Percentiles rank a stretch among this genome's conserved stretches.
Conservation (phyloP, 35 echinoderm and acorn worm species). For the Ptychodera flava region DNA sequence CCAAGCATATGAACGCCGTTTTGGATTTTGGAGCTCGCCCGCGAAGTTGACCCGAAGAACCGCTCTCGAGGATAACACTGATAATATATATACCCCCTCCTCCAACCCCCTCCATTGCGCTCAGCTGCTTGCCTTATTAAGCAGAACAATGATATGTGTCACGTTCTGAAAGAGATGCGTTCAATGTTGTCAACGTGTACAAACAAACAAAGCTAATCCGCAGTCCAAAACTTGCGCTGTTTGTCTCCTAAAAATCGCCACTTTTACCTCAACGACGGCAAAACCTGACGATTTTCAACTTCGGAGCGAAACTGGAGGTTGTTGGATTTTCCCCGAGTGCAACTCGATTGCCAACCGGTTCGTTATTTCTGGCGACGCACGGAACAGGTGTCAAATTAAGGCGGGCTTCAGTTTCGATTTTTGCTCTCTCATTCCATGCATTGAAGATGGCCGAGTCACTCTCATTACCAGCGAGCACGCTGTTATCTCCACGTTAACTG, state of each 20-base stretch:
- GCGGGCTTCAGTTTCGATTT: not conserved
- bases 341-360: not conserved
- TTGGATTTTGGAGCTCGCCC: not conserved
- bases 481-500: not conserved
- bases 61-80: not conserved
- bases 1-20: not conserved
- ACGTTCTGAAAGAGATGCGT: not conserved
- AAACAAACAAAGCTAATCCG: not conserved
- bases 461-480: not conserved
- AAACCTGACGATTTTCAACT: not conserved
- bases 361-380: not conserved
- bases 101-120: no score
- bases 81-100: no score
- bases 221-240: not conserved
- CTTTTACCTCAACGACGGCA: not conserved
- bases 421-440: no score
- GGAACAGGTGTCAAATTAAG: not conserved
- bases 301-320: not conserved
- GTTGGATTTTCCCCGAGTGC: not conserved
- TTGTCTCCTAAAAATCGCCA: not conserved
- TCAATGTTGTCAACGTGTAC: not conserved
- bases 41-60: not conserved
- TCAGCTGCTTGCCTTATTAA: no score
- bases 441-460: not conserved
- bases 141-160: no score